phyloP scores from a whole-genome alignment of 2,113 vertebrate species.

The Oophaga pumilio region DNA sequence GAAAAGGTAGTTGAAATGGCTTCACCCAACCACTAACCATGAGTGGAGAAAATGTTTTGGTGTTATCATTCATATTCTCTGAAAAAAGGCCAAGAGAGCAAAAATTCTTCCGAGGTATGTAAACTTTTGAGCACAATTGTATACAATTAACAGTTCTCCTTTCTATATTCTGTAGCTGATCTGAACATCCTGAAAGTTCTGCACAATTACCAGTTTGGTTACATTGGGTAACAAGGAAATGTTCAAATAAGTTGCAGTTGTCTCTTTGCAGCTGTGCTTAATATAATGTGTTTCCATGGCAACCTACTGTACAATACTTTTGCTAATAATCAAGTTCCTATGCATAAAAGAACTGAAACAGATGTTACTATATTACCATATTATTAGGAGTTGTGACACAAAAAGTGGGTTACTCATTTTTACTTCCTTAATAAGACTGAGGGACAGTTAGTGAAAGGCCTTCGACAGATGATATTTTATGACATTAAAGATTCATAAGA shows the following conservation, averaged over 20 bases:
- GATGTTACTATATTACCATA: slow-evolving; percentile 13
- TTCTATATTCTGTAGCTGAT: neutral
- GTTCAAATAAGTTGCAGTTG: slow-evolving; percentile 26
- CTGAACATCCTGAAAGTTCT: slow-evolving; percentile 25
- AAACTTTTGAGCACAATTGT: too few relatives aligned
- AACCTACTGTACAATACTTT: slow-evolving; percentile 19
- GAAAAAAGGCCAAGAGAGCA: too few relatives aligned
- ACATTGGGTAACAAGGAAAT: slow-evolving; percentile 12
- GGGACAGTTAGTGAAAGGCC: neutral
- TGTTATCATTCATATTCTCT: too few relatives aligned
- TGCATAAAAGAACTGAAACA: slow-evolving; percentile 2
- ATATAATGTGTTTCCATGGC: slow-evolving; percentile 40
- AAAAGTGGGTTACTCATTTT: neutral
- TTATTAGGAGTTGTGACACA: neutral
- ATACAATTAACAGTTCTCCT: slow-evolving; percentile 8
- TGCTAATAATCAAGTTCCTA: slow-evolving; percentile 21
- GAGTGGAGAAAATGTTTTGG: too few relatives aligned
- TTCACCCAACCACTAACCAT: too few relatives aligned
- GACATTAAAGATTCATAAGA: too few relatives aligned
- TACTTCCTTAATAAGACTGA: neutral
- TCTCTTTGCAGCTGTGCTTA: slow-evolving; percentile 7
- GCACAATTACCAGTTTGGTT: slow-evolving; percentile 18
- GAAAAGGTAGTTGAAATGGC: too few relatives aligned
- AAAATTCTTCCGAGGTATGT: too few relatives aligned
- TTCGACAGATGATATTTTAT: too few relatives aligned